These are phyloP conservation scores for Pammene fasciana DNA, from an alignment of 2,888 invertebrate genomes.

Conservation along the genomic window DNA sequence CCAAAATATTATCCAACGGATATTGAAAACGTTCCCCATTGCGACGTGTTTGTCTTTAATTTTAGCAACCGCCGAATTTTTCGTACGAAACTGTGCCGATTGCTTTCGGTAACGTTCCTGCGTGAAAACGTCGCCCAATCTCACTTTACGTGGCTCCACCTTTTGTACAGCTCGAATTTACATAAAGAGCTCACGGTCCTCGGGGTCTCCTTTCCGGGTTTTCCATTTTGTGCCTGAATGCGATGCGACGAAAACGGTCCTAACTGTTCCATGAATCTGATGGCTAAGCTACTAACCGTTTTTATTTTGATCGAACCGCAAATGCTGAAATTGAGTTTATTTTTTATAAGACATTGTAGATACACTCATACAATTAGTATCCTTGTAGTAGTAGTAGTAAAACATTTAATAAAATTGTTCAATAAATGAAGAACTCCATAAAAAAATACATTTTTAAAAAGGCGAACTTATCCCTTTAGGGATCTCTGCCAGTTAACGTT, in stretches of 20 bases:
- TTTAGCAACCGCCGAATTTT: constrained; percentile 51
- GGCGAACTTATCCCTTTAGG: too few relatives aligned
- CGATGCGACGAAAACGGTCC: constrained; percentile 57
- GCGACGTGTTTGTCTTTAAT: constrained; percentile 55
- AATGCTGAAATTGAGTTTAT: constrained; percentile 43
- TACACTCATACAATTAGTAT: too few relatives aligned
- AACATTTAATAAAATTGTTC: too few relatives aligned
- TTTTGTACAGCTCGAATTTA: constrained; percentile 76
- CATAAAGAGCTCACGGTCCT: constrained; percentile 78
- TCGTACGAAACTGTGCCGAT: constrained; percentile 59
- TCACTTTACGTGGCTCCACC: constrained; percentile 72
- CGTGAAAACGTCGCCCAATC: constrained; percentile 71
- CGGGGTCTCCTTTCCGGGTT: constrained; percentile 76
- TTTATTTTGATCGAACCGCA: constrained; percentile 68
- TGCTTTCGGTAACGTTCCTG: constrained; percentile 56
- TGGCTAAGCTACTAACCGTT: constrained; percentile 62
- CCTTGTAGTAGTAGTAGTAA: too few relatives aligned
- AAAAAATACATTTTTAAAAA: too few relatives aligned
- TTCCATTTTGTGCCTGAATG: constrained; percentile 78
- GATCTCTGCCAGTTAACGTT: too few relatives aligned
- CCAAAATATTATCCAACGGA: constrained; percentile 46
- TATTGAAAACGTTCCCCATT: constrained; percentile 48
- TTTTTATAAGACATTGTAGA: too few relatives aligned
- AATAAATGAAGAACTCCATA: too few relatives aligned
- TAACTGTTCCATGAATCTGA: constrained; percentile 66